Evolutionary conservation across 2,888 invertebrate species (phyloP).

Genomic region (Protodeltote pygarga): DNA sequence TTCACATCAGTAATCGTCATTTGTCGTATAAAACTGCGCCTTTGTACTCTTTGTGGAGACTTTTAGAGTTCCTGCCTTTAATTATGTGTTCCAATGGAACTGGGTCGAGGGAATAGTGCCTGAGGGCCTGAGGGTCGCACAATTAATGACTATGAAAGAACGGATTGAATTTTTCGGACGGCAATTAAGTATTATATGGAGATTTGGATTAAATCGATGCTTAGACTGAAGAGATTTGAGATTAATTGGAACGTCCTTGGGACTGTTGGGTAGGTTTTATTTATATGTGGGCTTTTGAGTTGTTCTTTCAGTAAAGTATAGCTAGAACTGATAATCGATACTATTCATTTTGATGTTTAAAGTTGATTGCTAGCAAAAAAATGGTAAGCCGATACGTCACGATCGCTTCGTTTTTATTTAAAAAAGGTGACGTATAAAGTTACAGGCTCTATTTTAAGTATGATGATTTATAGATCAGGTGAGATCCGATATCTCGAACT

Average conservation of each 20-base stretch:
- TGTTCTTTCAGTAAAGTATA: too few relatives aligned
- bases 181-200: slow-evolving; percentile 28
- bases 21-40: slow-evolving; percentile 50
- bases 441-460: slow-evolving; percentile 3
- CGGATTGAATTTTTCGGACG: slow-evolving; percentile 43
- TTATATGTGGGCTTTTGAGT: too few relatives aligned
- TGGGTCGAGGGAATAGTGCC: slow-evolving; percentile 51
- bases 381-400: too few relatives aligned
- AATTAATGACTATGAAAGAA: slow-evolving; percentile 45
- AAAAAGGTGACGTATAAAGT: background rate
- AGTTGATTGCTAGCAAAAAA: too few relatives aligned
- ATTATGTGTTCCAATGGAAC: slow-evolving; percentile 64
- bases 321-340: too few relatives aligned
- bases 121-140: slow-evolving; percentile 16
- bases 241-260: slow-evolving; percentile 16
- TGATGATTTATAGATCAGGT: slow-evolving; percentile 12
- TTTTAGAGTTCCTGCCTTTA: slow-evolving; percentile 69
- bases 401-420: background rate
- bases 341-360: too few relatives aligned
- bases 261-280: slow-evolving; percentile 13
- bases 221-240: slow-evolving; percentile 8
- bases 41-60: slow-evolving; percentile 58
- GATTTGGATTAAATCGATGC: slow-evolving; percentile 28
- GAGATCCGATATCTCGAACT: slow-evolving; percentile 10
- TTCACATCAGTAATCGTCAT: slow-evolving; percentile 39